A percentile compares a stretch with the other conserved stretches of the same genome.
phyloP scores from a whole-genome alignment of 2,797 vertebrate genomes.

The Danio tinwini region DNA sequence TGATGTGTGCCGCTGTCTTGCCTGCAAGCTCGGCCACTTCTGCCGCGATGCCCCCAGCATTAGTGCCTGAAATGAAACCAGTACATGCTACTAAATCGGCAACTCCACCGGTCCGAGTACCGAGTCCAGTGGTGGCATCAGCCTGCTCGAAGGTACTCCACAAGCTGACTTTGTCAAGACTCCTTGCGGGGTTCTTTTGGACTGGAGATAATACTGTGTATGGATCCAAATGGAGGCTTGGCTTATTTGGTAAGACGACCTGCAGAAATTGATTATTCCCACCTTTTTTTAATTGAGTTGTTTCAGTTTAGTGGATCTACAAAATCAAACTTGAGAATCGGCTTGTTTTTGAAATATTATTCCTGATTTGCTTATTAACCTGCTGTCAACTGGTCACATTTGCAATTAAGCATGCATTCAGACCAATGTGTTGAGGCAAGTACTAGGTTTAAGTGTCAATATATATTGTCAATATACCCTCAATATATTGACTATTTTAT shows the following conservation, averaged over 20 bases:
- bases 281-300: background rate
- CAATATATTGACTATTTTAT: background rate
- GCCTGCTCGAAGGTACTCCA: slow-evolving; percentile 63
- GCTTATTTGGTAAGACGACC: slow-evolving; percentile 85
- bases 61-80: slow-evolving; percentile 56
- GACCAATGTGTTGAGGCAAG: background rate
- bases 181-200: slow-evolving; percentile 87
- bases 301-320: background rate
- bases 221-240: slow-evolving; percentile 82
- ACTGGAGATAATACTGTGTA: slow-evolving; percentile 81
- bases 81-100: background rate
- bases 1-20: slow-evolving; percentile 64
- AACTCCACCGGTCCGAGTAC: slow-evolving; percentile 7
- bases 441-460: background rate
- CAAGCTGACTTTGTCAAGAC: slow-evolving; percentile 69
- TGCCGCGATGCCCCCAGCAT: slow-evolving; percentile 59
- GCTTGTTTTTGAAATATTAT: background rate
- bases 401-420: too few species aligned
- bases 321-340: background rate
- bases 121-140: background rate
- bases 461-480: too few species aligned
- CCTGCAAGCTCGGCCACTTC: slow-evolving; percentile 63
- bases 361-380: background rate
- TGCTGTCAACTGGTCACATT: too few species aligned
- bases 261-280: background rate